Conservation (phyloP, 2,113 vertebrate species). For the Calypte anna region DNA sequence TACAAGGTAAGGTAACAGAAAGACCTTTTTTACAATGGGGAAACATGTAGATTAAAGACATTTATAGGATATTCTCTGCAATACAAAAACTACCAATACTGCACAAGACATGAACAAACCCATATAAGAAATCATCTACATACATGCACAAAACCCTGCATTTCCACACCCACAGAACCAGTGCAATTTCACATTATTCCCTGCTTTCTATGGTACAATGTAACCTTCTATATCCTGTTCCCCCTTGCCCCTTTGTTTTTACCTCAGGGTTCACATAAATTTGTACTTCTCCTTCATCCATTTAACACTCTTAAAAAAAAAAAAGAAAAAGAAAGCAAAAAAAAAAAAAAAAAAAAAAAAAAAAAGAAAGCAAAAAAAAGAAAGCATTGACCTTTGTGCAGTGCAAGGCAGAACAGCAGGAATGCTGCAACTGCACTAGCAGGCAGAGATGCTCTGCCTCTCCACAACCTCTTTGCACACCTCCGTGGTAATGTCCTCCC, state of each 20-base stretch:
- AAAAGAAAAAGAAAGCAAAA: too few species aligned
- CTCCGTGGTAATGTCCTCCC: rapidly evolving
- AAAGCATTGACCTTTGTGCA: not conserved
- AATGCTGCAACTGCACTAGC: not conserved
- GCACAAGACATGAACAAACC: not conserved
- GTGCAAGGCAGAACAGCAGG: not conserved
- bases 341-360: not conserved
- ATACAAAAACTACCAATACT: not conserved
- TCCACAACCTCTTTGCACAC: not conserved
- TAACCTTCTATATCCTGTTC: not conserved
- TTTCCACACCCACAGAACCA: not conserved
- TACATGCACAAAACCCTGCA: not conserved
- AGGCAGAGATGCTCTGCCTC: not conserved
- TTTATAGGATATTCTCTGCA: not conserved
- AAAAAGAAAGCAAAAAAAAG: not conserved
- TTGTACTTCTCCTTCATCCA: not conserved
- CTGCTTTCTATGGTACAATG: not conserved
- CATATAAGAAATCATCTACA: not conserved
- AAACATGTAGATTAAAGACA: not conserved
- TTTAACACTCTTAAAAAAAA: not conserved
- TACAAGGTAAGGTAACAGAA: not conserved
- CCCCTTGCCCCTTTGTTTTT: not conserved
- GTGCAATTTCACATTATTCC: not conserved
- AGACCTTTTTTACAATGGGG: not conserved
- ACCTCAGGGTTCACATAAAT: not conserved